Evolutionary conservation across 92 coral and sea anemone species (phyloP).

Genomic region (Zoanthus gigantus): DNA sequence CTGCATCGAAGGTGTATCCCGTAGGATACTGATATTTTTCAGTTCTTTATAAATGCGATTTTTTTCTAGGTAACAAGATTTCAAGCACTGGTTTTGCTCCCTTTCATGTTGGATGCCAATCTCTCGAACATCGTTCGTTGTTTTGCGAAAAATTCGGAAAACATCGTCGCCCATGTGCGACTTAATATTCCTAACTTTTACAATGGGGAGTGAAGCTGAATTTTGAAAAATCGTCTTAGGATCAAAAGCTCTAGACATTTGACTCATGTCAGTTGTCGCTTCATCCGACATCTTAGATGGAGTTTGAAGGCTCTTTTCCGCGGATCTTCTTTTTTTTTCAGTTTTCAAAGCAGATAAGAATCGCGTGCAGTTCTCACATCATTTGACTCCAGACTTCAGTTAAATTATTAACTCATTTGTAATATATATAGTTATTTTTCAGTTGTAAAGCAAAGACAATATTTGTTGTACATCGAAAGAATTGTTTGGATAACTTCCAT

Average conservation of each 20-base stretch:
- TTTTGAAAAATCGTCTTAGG: slow-evolving; percentile 71
- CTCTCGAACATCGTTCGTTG: slow-evolving; percentile 70
- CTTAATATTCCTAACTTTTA: slow-evolving; percentile 68
- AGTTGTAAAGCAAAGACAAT: too few relatives aligned
- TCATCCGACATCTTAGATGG: slow-evolving; percentile 14
- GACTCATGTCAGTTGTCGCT: slow-evolving; percentile 36
- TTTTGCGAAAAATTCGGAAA: slow-evolving; percentile 83
- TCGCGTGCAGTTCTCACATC: not conserved
- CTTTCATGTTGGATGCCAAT: slow-evolving; percentile 72
- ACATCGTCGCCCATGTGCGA: slow-evolving; percentile 81
- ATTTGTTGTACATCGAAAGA: too few relatives aligned
- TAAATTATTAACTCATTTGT: too few relatives aligned
- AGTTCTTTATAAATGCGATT: slow-evolving; percentile 83
- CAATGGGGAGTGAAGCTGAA: slow-evolving; percentile 83
- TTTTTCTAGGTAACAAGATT: slow-evolving; percentile 76
- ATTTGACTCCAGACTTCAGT: not conserved
- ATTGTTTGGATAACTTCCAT: not conserved
- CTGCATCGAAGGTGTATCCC: slow-evolving; percentile 41
- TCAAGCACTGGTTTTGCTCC: slow-evolving; percentile 69
- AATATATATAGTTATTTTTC: too few relatives aligned
- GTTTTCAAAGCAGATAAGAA: not conserved
- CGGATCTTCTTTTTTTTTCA: too few relatives aligned
- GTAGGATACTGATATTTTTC: slow-evolving; percentile 59
- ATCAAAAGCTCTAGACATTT: slow-evolving; percentile 39
- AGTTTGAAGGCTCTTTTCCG: too few relatives aligned